These are phyloP conservation scores for Enteromius treurensis DNA, from an alignment of 2,797 vertebrate species.

Conservation along the genomic window DNA sequence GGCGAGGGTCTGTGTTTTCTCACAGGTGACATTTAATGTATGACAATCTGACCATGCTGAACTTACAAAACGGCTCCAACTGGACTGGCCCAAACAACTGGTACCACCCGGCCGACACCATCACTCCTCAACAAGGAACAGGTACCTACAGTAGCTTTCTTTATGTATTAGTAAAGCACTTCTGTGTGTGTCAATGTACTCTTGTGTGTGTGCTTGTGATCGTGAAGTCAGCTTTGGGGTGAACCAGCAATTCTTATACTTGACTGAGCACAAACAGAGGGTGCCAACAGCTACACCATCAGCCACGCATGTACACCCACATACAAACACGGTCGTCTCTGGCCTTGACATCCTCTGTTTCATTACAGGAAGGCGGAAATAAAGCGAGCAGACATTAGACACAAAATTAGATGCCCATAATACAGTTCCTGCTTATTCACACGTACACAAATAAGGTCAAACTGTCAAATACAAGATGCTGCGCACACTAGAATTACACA, in stretches of 20 bases:
- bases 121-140: slow-evolving; percentile 62
- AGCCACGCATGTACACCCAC: slow-evolving; percentile 32
- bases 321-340: slow-evolving; percentile 25
- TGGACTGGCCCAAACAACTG: slow-evolving; percentile 72
- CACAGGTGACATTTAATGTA: slow-evolving; percentile 62
- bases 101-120: slow-evolving; percentile 68
- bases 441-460: slow-evolving; percentile 55
- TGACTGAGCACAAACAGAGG: slow-evolving; percentile 51
- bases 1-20: slow-evolving; percentile 25
- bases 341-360: slow-evolving; percentile 29
- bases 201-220: slow-evolving; percentile 41
- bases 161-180: neutral
- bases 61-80: slow-evolving; percentile 68
- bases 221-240: slow-evolving; percentile 51
- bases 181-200: neutral
- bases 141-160: slow-evolving; percentile 29
- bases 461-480: slow-evolving; percentile 35
- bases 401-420: slow-evolving; percentile 35
- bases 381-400: slow-evolving; percentile 36
- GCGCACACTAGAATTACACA: neutral
- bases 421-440: slow-evolving; percentile 39
- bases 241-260: slow-evolving; percentile 47
- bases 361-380: slow-evolving; percentile 30
- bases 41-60: slow-evolving; percentile 72
- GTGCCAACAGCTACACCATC: slow-evolving; percentile 54